phyloP scores from a whole-genome alignment of 2,797 vertebrate genomes.

The Paratrypauchen microcephalus region DNA sequence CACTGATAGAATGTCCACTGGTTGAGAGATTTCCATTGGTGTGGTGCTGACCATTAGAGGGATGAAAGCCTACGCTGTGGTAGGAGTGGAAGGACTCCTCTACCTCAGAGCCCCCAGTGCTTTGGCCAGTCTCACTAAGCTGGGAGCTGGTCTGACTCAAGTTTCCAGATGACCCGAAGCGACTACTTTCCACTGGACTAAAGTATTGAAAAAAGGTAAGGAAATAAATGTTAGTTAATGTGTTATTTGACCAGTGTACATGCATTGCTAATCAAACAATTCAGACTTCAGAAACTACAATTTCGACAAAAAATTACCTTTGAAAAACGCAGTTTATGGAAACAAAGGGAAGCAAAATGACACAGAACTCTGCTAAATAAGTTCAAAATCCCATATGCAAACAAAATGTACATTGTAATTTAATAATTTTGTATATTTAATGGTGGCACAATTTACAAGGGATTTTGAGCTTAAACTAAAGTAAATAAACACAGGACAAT shows the following conservation, averaged over 20 bases:
- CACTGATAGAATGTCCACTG: conserved; percentile 60
- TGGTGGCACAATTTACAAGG: conserved; percentile 21
- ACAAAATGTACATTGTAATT: not conserved
- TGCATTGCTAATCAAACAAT: not conserved
- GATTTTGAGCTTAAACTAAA: conserved; percentile 46
- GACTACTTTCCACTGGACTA: conserved; percentile 93
- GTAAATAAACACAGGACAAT: conserved; percentile 14
- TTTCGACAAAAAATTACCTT: not conserved
- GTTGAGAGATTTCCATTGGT: conserved; percentile 53
- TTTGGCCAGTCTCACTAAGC: conserved; percentile 89
- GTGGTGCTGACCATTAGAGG: conserved; percentile 64
- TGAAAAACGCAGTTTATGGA: not conserved
- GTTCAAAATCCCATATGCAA: not conserved
- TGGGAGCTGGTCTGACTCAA: conserved; percentile 95
- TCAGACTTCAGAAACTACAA: not conserved
- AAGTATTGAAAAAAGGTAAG: conserved; percentile 54
- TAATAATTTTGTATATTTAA: not conserved
- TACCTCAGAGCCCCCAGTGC: conserved; percentile 79
- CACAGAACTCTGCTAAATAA: conserved; percentile 1
- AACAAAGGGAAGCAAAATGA: too few relatives aligned
- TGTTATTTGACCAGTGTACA: not conserved
- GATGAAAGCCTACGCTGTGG: conserved; percentile 77
- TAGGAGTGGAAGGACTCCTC: conserved; percentile 85
- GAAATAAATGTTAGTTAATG: conserved; percentile 45
- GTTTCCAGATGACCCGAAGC: conserved; percentile 93